These are phyloP conservation scores for Hirtodrosophila confusa DNA, from an alignment of 2,888 invertebrate genomes.

Conservation along the genomic window DNA sequence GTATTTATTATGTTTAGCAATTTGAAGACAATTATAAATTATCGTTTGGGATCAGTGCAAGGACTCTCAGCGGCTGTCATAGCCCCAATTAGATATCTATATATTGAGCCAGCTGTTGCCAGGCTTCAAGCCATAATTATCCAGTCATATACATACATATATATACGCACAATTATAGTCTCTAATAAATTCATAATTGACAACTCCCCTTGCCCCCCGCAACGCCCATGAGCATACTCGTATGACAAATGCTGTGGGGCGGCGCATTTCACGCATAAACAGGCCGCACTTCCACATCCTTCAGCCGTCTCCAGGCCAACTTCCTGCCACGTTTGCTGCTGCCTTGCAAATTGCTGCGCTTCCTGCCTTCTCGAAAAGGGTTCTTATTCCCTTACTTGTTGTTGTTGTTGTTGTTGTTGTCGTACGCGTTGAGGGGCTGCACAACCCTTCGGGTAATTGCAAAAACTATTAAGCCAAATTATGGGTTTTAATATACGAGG, in stretches of 20 bases:
- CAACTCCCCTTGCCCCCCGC: conserved; percentile 18
- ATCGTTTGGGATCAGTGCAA: too few relatives aligned
- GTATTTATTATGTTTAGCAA: too few relatives aligned
- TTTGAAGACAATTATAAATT: too few relatives aligned
- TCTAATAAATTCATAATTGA: conserved; percentile 77
- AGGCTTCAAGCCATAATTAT: conserved; percentile 45
- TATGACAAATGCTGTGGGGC: conserved; percentile 61
- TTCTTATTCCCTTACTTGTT: conserved; percentile 13
- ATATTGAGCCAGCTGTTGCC: conserved; percentile 35
- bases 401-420: conserved; percentile 19
- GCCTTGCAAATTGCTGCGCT: conserved; percentile 53
- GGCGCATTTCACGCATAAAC: conserved; percentile 71
- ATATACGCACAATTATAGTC: conserved; percentile 52
- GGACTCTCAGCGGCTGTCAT: conserved; percentile 15
- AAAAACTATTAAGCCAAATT: conserved; percentile 82
- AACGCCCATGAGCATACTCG: conserved; percentile 5
- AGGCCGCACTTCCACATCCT: conserved; percentile 62
- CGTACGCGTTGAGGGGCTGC: conserved; percentile 4
- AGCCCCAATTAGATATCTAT: conserved; percentile 7
- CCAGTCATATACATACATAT: conserved; percentile 15
- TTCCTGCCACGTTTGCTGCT: conserved; percentile 43
- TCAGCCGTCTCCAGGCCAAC: conserved; percentile 35
- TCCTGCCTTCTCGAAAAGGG: conserved; percentile 54
- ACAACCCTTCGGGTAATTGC: conserved; percentile 75
- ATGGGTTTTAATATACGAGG: conserved; percentile 81